Evolutionary conservation across 2,113 vertebrate species (phyloP), one percentile per base, ranked within the genome.

Genomic region (Strix uralensis): DNA sequence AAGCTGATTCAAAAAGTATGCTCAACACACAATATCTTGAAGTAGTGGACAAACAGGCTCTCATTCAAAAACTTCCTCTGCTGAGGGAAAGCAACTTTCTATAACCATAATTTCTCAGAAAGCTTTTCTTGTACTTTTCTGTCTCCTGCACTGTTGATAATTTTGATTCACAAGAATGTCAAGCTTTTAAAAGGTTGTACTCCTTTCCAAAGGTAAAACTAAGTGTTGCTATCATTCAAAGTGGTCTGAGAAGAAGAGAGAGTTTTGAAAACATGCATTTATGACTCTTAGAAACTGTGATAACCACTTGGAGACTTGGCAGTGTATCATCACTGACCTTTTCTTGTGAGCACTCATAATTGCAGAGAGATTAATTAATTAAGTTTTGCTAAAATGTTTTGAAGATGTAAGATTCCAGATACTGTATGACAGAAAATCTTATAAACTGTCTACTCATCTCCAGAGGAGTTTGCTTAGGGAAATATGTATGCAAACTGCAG

Each of bases 181-280:
- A 96, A 90, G 78, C 29, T 94, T 95, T 92, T 91, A 89, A 96
- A 89, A 93, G 90, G 63, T 78, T 93, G 20, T 86, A 81, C 74
- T 91, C 49, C 42, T 71, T 82, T 81, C 81, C 40, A 72, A 80
- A 94, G 52, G 70, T 80, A 83, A 95, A 74, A 36, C 34, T 94
- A 94, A 95, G 79, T 96, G 86, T 80, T 94, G 18, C 88, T 94
- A 93, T 74, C 90, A 74, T 55, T 63, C 51, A 86, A 96, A 93
- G 88, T 92, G 75, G 36, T 94, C 42, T 95, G 51, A 94, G 75
- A 36, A 90, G 88, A 93, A 93, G 25, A 59, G 38, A 88, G 71
- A 90, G 34, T 95, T 96, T 73, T 82, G 82, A 95, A 96, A 97
- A 91, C 42, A 81, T 74, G 63, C 72, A 96, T 96, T 96, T 95